These are phyloP conservation scores for Eupristina koningsbergeri DNA, from an alignment of 1,140 invertebrate genomes.

Conservation along the genomic window DNA sequence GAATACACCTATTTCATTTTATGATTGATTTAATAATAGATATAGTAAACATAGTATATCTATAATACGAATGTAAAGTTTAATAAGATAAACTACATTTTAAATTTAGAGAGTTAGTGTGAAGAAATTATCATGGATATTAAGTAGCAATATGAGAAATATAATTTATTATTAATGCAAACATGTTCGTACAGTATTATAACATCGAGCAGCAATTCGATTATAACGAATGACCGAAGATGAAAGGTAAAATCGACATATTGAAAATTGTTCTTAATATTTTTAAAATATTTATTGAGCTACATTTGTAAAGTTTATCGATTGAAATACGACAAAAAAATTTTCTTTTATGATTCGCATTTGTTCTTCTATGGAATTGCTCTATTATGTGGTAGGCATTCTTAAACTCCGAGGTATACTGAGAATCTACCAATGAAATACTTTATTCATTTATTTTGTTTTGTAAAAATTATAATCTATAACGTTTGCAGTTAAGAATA, in stretches of 20 bases:
- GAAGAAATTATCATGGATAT: slow-evolving; percentile 25
- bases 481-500: slow-evolving; percentile 1
- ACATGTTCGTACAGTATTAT: background rate
- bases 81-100: slow-evolving; percentile 41
- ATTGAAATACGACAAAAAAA: background rate
- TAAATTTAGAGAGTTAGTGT: slow-evolving; percentile 15
- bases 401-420: slow-evolving; percentile 4
- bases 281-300: background rate
- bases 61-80: slow-evolving; percentile 23
- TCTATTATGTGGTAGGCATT: background rate
- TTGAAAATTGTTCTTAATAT: background rate
- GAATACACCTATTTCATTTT: too few species aligned
- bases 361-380: background rate
- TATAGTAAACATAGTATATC: background rate
- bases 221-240: background rate
- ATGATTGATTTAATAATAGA: too few species aligned
- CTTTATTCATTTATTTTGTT: slow-evolving; percentile 5
- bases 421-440: background rate
- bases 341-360: background rate
- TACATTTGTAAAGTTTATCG: background rate
- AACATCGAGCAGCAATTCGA: background rate
- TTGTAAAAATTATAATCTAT: slow-evolving; percentile 31
- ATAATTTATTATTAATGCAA: background rate
- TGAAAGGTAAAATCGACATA: background rate
- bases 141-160: background rate